These are phyloP conservation scores for Microctonus hyperodae DNA, from an alignment of 2,888 invertebrate genomes.

Conservation along the genomic window DNA sequence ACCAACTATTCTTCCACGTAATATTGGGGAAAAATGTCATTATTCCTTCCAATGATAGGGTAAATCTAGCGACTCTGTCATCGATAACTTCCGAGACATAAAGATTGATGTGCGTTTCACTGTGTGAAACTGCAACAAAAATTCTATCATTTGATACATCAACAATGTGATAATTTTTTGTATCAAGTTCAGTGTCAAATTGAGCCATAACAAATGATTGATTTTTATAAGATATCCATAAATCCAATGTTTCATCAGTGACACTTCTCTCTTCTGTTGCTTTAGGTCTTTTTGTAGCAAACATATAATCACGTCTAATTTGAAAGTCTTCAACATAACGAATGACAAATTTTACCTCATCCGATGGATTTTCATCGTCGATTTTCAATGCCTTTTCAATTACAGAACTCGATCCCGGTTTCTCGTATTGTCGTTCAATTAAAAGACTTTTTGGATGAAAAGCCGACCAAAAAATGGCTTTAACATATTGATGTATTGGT, in stretches of 20 bases:
- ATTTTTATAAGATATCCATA: slow-evolving; percentile 80
- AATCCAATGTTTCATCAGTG: slow-evolving; percentile 63
- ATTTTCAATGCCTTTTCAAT: slow-evolving; percentile 58
- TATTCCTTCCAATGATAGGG: slow-evolving; percentile 80
- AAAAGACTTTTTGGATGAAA: slow-evolving; percentile 65
- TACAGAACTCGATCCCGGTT: slow-evolving; percentile 61
- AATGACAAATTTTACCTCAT: slow-evolving; percentile 65
- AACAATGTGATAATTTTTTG: slow-evolving; percentile 78
- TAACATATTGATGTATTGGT: slow-evolving; percentile 75
- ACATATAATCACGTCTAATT: slow-evolving; percentile 84
- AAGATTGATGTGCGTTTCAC: slow-evolving; percentile 75
- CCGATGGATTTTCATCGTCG: slow-evolving; percentile 35
- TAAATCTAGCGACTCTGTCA: slow-evolving; percentile 72
- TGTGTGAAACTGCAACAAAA: slow-evolving; percentile 83
- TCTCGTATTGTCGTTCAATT: slow-evolving; percentile 68
- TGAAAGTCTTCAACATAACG: slow-evolving; percentile 82
- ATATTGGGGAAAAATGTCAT: slow-evolving; percentile 85
- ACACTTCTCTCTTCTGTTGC: slow-evolving; percentile 63
- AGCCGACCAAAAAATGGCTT: slow-evolving; percentile 78
- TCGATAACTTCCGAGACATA: slow-evolving; percentile 80
- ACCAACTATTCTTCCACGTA: slow-evolving; percentile 83
- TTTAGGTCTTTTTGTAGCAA: slow-evolving; percentile 75
- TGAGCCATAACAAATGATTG: slow-evolving; percentile 75
- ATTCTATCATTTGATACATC: slow-evolving; percentile 83
- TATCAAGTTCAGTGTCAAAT: slow-evolving; percentile 75